Base-by-base conservation (phyloP, 1,140 invertebrate genomes). In the Sitophilus oryzae region DNA sequence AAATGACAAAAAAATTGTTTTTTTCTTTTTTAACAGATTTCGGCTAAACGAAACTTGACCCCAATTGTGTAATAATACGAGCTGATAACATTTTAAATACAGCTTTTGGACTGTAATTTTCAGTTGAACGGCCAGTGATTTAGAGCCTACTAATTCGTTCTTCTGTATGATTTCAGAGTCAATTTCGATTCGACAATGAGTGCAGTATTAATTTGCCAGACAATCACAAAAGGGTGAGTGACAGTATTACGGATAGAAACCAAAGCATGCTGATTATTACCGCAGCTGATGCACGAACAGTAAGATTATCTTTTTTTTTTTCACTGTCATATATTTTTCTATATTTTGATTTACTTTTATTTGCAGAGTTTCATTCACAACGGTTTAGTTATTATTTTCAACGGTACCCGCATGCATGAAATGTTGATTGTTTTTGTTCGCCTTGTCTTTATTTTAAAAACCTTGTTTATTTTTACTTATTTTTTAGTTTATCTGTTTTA, bases 171-270 rank as follows among this genome's bases (percentile, higher is more conserved):
- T 69, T 64, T 69, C 82, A 96, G 93, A 96, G 92, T 81, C 93
- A 97, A 78, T 98, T 97, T 80, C 86, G 93, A 70, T 97, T 96
- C 81, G 93, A 96, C 80, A 96, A 96, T 80, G 95, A 98, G 80
- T 94, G 91, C 80, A 88, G 91, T 78, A 82, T 94, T 74, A 90
- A 89, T 79, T 81, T 96, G 70, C 91, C 91, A 74, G 92, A 95
- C 78, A 92, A 92, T 80, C 88, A 93, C 78, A 90, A 89, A 83
- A 82, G 89, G 88, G 91, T 94, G 87, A 91, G 88, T 89, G 79
- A 68, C 42, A 59, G 48, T 73, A 74, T 74, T 67, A 70, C 69
- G 45, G 57, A 58, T 50, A 57, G 54, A 37, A 49, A 57, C 58
- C 56, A 57, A 62, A 65, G 66, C 62, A 66, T 66, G 66, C 52